Evolutionary conservation across 2,113 vertebrate genomes (phyloP), one percentile per base, ranked within the genome.

Genomic region (Symphodus melops): DNA sequence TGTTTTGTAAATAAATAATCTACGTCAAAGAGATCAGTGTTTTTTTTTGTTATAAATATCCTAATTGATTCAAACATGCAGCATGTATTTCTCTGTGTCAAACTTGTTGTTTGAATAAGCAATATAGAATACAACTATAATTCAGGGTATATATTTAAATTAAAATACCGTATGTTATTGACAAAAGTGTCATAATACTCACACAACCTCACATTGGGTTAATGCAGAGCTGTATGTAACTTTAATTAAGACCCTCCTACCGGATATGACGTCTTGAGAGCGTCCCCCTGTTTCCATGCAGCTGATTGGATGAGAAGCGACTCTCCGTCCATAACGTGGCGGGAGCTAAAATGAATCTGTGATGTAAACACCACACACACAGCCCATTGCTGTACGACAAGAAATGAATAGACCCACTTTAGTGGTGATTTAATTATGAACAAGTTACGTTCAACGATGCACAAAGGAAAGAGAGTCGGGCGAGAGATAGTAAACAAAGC

Each of bases 241-340:
- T 52, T 25, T 1, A 1, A 21, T 0, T 42, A 59, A 0, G 46
- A 16, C n/a, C 77, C 71, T 0, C 69, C 59, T 8, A 76, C 73
- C 75, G 77, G 85, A 81, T 0, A 60, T 89, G 66, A 77, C 79
- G 87, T 51, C 0, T 0, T 0, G 1, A 0, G 0, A 0, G n/a
- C 56, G 17, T 12, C 5, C 4, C 1, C 1, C 7, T 0, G 0
- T 53, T 68, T 71, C 41, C 69, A 44, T 1, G 20, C 59, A 67
- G 79, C 61, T 21, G 77, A 92, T 89, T 89, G 87, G 89, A 55
- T 17, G 39, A 70, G 10, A 13, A 4, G 14, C 9, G 9, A 4
- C 8, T 0, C 3, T 23, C 2, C 7, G 8, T 5, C 0, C 36
- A 44, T 7, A 70, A 42, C 2, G 19, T 83, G 87, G 89, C 89